Conservation (phyloP, 2,888 invertebrate species). For the Penaeus monodon region DNA sequence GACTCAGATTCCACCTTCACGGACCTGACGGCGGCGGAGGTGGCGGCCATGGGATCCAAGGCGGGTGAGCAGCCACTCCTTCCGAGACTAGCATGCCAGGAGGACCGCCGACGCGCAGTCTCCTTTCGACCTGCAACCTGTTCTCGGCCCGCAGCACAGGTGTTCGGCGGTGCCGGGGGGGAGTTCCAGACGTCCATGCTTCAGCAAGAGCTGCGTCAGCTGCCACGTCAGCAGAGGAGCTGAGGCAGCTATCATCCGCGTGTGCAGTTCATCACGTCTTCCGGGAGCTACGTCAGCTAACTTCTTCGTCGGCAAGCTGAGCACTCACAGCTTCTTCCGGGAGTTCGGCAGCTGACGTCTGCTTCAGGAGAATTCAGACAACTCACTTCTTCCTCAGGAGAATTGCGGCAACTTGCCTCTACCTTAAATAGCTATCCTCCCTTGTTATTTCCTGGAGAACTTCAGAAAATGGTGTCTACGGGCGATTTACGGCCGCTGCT, state of each 20-base stretch:
- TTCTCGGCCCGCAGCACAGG: constrained; percentile 29
- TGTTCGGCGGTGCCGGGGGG: constrained; percentile 27
- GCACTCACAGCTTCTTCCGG: constrained; percentile 27
- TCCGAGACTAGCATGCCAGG: constrained; percentile 14
- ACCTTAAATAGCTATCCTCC: too few species aligned
- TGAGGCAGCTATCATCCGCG: constrained; percentile 37
- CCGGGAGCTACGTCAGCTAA: constrained; percentile 37
- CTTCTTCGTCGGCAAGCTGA: constrained; percentile 33
- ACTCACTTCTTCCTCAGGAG: constrained; percentile 30
- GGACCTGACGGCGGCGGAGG: constrained; percentile 48
- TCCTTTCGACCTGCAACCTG: constrained; percentile 33
- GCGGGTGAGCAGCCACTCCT: constrained; percentile 28
- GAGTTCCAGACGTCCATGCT: constrained; percentile 30
- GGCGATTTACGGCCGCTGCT: too few species aligned
- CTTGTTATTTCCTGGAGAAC: too few species aligned
- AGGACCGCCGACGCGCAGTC: constrained; percentile 19
- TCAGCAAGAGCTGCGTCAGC: constrained; percentile 28
- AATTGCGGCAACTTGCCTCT: constrained; percentile 23
- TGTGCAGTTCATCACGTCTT: constrained; percentile 5
- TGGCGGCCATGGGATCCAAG: constrained; percentile 35
- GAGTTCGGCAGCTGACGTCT: constrained; percentile 32
- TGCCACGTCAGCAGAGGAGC: constrained; percentile 34
- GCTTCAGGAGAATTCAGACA: constrained; percentile 41
- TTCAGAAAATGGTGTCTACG: too few species aligned
- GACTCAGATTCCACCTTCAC: constrained; percentile 55